A percentile compares a stretch with the other conserved stretches of the same genome.
Conservation (phyloP, 2,113 vertebrate species). For the Pelvicachromis taeniatus region DNA sequence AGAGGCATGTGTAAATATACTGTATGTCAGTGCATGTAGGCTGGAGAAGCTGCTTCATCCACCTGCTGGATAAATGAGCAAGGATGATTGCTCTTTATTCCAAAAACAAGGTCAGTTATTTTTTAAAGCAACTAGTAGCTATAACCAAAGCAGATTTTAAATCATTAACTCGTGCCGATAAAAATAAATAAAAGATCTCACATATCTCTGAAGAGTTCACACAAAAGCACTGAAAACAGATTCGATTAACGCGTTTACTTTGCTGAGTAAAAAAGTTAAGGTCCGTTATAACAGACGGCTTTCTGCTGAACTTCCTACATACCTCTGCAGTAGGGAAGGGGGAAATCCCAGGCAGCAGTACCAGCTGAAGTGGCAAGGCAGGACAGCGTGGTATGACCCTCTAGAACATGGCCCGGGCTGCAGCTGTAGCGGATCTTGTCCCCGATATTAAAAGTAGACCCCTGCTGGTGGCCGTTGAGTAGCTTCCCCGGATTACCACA, state of each 20-base stretch:
- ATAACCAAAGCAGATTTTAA: background rate
- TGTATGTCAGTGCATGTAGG: background rate
- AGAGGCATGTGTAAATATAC: background rate
- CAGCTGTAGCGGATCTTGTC: conserved; percentile 98
- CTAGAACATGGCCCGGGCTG: conserved; percentile 87
- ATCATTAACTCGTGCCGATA: background rate
- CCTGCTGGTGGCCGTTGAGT: conserved; percentile 90
- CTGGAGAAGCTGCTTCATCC: background rate
- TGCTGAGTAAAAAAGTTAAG: background rate
- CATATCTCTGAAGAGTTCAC: background rate
- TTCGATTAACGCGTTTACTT: background rate
- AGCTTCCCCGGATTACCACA: conserved; percentile 94
- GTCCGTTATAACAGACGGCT: background rate
- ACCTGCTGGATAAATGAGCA: background rate
- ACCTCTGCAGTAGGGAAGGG: conserved; percentile 97
- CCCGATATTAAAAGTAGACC: conserved; percentile 89
- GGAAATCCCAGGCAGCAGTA: conserved; percentile 94
- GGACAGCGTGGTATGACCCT: conserved; percentile 91
- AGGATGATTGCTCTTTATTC: background rate
- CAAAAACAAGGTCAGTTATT: background rate
- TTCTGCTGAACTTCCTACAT: background rate
- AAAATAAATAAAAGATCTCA: background rate
- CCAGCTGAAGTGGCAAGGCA: conserved; percentile 83
- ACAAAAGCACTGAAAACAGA: background rate
- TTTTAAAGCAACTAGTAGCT: background rate